Evolutionary conservation across 2,113 vertebrate species (phyloP), one percentile per base, ranked within the genome.

Genomic region (Dicerorhinus sumatrensis): DNA sequence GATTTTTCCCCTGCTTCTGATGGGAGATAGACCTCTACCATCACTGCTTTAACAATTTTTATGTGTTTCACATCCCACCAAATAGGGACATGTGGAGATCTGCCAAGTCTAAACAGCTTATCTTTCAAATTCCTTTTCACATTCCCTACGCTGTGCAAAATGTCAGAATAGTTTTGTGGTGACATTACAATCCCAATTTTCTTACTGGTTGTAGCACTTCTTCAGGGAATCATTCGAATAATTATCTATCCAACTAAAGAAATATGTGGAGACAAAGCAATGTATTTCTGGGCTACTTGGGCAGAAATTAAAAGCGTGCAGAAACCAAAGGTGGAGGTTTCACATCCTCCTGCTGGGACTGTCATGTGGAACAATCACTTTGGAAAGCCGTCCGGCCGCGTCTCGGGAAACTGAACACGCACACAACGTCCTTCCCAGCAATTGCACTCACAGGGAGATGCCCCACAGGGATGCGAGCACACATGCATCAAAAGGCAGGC

Each of bases 51-150:
- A 42, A 91, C 63, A 7, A 72, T 39, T 89, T 93, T 51, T 88
- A 86, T 97, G 97, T 33, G 95, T 91, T 95, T 98, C 96, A 89
- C 75, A 96, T 89, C 97, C 97, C 96, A 96, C 99, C 97, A 98
- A 98, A 98, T 85, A 98, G 92, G 98, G 98, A 72, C 98, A 98
- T 0, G 95, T 91, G 77, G 98, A 97, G 65, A 17, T 36, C 94
- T 86, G 98, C 96, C 98, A 98, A 97, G 91, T 79, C 56, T 25
- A 97, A 97, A 95, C 96, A 96, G 97, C 98, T 99, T 99, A 99
- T 98, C 98, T 98, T 60, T 95, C 97, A 16, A 96, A 99, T 99
- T 99, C 98, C 97, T 98, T 92, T 51, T 75, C 94, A 92, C 98
- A 98, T 97, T 98, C 98, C 91, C 97, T 95, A 72, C 63, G 83